These are phyloP conservation scores for Oxygymnocypris stewartii DNA, from an alignment of 2,113 vertebrate genomes.

Conservation along the genomic window DNA sequence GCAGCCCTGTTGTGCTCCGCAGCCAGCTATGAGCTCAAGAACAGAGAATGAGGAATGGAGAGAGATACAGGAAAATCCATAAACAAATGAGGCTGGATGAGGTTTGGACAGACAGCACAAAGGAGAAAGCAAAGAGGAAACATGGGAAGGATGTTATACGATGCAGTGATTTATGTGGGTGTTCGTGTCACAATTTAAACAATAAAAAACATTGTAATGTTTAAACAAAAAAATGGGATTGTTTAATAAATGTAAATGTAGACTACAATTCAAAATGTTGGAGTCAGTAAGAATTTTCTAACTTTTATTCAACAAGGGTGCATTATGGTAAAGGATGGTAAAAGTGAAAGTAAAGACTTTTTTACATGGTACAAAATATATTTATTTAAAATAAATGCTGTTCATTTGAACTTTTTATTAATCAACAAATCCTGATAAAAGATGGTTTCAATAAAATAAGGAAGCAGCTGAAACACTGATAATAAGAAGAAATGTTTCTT, in stretches of 20 bases:
- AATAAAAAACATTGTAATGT: neutral
- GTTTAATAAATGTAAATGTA: neutral
- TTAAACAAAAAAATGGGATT: neutral
- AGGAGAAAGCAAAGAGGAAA: slow-evolving; percentile 8
- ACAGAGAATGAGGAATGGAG: slow-evolving; percentile 25
- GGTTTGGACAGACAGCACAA: slow-evolving; percentile 18
- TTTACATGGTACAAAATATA: neutral
- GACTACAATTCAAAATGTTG: neutral
- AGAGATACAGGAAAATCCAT: slow-evolving; percentile 17
- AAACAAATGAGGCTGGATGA: slow-evolving; percentile 23
- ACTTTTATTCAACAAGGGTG: neutral
- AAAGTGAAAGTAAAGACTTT: no score
- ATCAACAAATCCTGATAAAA: no score
- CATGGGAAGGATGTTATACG: slow-evolving; percentile 11
- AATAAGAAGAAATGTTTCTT: no score
- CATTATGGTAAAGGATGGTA: neutral
- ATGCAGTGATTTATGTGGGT: neutral
- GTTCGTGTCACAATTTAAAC: neutral
- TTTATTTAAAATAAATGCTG: neutral
- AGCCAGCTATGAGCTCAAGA: slow-evolving; percentile 34
- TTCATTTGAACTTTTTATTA: neutral
- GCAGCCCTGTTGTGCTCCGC: slow-evolving; percentile 30
- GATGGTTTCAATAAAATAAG: no score
- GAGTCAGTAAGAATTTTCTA: no score
- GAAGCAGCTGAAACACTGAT: no score